Conservation (phyloP, 1,140 invertebrate species). For the Drosophila varians region DNA sequence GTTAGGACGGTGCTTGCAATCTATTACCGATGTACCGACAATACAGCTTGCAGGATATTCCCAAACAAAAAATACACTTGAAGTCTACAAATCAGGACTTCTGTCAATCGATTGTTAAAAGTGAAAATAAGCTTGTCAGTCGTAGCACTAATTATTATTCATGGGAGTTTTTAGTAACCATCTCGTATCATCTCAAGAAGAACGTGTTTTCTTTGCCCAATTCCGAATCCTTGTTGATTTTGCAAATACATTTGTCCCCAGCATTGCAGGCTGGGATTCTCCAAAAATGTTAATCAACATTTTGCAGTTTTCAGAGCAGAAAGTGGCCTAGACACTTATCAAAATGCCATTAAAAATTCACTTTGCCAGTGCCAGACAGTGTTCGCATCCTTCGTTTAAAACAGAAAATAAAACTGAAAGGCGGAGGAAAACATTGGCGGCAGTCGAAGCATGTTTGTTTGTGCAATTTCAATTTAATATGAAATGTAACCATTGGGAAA, state of each 20-base stretch:
- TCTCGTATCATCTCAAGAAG: not conserved
- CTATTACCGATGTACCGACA: constrained; percentile 16
- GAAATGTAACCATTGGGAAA: constrained; percentile 77
- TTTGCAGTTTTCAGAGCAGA: constrained; percentile 21
- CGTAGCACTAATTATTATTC: not conserved
- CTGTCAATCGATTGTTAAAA: no score
- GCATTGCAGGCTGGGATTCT: not conserved
- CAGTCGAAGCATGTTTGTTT: constrained; percentile 39
- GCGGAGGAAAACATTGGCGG: not conserved
- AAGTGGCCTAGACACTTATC: constrained; percentile 58
- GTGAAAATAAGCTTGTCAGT: no score
- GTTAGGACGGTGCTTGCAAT: constrained; percentile 32
- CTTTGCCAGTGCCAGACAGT: constrained; percentile 40
- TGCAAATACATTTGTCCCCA: constrained; percentile 1
- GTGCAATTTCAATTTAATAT: constrained; percentile 68
- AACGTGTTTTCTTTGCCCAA: constrained; percentile 2
- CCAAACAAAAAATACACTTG: no score
- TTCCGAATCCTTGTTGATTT: not conserved
- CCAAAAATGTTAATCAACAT: constrained; percentile 25
- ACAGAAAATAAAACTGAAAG: constrained; percentile 11
- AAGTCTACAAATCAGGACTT: no score
- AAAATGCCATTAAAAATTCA: constrained; percentile 76
- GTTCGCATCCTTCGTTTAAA: not conserved
- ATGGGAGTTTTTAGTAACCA: not conserved
- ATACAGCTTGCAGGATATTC: not conserved